Base-by-base conservation (phyloP, 1,140 invertebrate genomes). In the Lordiphosa mommai region DNA sequence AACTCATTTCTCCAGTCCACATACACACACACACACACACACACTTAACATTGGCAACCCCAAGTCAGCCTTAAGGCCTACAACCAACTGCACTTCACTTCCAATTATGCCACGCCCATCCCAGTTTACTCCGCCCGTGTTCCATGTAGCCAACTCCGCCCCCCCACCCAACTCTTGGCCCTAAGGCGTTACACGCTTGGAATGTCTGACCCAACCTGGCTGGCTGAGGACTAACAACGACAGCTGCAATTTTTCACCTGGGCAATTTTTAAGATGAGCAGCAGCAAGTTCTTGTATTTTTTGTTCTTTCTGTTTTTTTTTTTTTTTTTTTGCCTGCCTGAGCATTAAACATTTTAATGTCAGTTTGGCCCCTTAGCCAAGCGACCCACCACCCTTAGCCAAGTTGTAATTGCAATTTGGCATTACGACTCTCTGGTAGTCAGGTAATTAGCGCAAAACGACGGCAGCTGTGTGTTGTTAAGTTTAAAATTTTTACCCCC, bases 181-280 rank as follows among this genome's bases (percentile, higher is more conserved):
- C 46, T 2, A 17, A 48, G 44, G 36, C 53, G 27, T 49, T 63
- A 63, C 67, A 57, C 14, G 53, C 37, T 63, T 49, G 57, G 27
- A 55, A 55, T 58, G 46, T 49, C 72, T 47, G 69, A 76, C 52
- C 67, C 27, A 38, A 30, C 27, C 10, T 3, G 23, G 13, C 16
- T 12, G 12, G 32, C 16, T 66, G 20, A 43, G 52, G 33, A 65
- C 77, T 70, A 67, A 67, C 63, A 76, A 68, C 77, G 71, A 79
- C 84, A 87, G 84, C 84, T 87, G 84, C 84, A 87, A 80, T 87
- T 84, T 87, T 87, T 87, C 84, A 87, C 73, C 84, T 87, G 84
- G 77, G 44, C 73, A 85, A 79, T 84, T 84, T 84, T 84, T 52
- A 80, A 87, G 84, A 87, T 79, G 84, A 87, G 64, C 77, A 84